Conservation (phyloP, 2,797 vertebrate species). For the Sebastes cheni region DNA sequence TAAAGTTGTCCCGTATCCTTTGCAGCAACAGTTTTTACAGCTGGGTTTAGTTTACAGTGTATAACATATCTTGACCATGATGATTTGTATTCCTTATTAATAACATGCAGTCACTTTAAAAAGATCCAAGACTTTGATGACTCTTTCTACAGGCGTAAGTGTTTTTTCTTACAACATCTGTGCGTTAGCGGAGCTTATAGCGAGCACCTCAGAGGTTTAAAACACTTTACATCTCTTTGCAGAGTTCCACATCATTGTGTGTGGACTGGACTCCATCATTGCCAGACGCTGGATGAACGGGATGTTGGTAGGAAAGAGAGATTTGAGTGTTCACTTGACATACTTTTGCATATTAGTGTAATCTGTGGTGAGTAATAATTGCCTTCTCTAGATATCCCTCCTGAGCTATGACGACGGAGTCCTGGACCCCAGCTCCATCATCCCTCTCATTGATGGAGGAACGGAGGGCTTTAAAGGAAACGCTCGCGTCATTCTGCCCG, state of each 20-base stretch:
- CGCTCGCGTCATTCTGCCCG: conserved; percentile 93
- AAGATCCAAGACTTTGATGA: conserved; percentile 98
- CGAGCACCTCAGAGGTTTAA: not conserved
- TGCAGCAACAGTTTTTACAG: not conserved
- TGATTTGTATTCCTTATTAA: conserved; percentile 58
- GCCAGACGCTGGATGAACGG: conserved; percentile 98
- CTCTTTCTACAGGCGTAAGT: conserved; percentile 96
- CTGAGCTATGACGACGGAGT: conserved; percentile 92
- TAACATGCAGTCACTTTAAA: conserved; percentile 89
- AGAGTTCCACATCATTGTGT: conserved; percentile 98
- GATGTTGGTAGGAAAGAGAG: conserved; percentile 88
- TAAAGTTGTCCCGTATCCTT: conserved; percentile 93
- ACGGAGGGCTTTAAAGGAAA: conserved; percentile 99
- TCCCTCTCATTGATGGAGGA: conserved; percentile 95
- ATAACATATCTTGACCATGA: not conserved
- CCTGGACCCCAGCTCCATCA: conserved; percentile 93
- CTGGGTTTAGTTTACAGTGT: not conserved
- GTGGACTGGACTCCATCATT: conserved; percentile 97
- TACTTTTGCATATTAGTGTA: not conserved
- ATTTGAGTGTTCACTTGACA: not conserved
- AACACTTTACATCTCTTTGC: not conserved
- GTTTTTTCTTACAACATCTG: not conserved
- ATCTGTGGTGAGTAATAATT: not conserved
- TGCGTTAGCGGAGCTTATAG: not conserved
- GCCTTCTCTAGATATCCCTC: conserved; percentile 88